These are phyloP conservation scores for Cerastoderma edule DNA, from an alignment of 2,888 invertebrate species.

Conservation along the genomic window DNA sequence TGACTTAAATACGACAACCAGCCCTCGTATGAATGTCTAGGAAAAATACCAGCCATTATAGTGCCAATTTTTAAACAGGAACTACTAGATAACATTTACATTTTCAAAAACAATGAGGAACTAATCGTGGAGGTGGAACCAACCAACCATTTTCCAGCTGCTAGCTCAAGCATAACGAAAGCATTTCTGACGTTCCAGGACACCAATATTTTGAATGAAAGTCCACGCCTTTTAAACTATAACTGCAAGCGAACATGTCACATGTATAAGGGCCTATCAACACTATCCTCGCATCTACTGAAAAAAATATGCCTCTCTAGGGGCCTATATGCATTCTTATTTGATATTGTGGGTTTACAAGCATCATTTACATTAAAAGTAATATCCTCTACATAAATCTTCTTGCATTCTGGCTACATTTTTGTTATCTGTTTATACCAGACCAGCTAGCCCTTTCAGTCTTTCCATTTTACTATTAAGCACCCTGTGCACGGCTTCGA, in stretches of 20 bases:
- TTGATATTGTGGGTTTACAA: background rate
- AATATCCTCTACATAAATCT: background rate
- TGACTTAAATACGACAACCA: conserved; percentile 4
- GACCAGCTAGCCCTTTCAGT: conserved; percentile 27
- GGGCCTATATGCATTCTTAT: no score
- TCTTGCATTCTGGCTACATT: conserved; percentile 19
- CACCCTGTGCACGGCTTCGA: conserved; percentile 41
- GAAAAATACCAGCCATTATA: conserved; percentile 35
- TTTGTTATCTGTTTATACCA: conserved; percentile 38
- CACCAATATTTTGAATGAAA: conserved; percentile 24
- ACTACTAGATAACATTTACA: conserved; percentile 28
- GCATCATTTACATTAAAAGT: background rate
- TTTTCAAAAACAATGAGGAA: conserved; percentile 26
- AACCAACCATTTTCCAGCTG: conserved; percentile 41
- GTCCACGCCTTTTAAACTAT: background rate
- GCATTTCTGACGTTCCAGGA: conserved; percentile 31
- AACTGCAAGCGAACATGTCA: background rate
- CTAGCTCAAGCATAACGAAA: conserved; percentile 38
- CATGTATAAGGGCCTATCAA: background rate
- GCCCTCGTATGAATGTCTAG: conserved; percentile 9
- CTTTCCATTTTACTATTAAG: conserved; percentile 22
- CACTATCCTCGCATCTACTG: background rate
- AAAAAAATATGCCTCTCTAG: background rate
- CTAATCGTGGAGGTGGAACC: conserved; percentile 46
- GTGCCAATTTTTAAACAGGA: conserved; percentile 30